A percentile compares a stretch with the other conserved stretches of the same genome.
These are phyloP conservation scores for Rhagonycha fulva DNA, from an alignment of 2,888 invertebrate species.

Conservation along the genomic window DNA sequence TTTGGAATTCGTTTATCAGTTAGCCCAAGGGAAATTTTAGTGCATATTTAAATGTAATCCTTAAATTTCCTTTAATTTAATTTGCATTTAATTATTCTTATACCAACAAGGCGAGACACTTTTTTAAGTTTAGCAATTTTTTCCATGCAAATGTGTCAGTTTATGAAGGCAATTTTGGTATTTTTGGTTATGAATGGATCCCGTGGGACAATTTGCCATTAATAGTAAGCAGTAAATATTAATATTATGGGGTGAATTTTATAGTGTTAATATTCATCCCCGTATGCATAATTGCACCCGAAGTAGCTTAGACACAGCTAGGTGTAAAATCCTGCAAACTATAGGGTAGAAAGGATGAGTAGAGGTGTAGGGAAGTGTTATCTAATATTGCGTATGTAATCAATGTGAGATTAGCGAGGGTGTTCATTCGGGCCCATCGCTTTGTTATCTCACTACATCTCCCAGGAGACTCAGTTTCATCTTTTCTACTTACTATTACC, in stretches of 20 bases:
- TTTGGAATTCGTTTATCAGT: constrained; percentile 44
- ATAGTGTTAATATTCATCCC: constrained; percentile 28
- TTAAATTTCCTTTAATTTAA: constrained; percentile 26
- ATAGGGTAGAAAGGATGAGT: constrained; percentile 23
- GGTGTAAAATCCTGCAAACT: constrained; percentile 34
- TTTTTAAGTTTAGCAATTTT: background rate
- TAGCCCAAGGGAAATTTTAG: constrained; percentile 32
- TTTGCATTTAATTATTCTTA: constrained; percentile 4
- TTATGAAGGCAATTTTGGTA: constrained; percentile 5
- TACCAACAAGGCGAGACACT: background rate
- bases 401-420: constrained; percentile 55
- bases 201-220: constrained; percentile 33
- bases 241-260: constrained; percentile 26
- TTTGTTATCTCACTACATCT: constrained; percentile 50
- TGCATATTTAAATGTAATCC: constrained; percentile 38
- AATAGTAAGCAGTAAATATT: constrained; percentile 18
- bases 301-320: constrained; percentile 30
- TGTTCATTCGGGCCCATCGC: constrained; percentile 49
- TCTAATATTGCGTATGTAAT: constrained; percentile 55
- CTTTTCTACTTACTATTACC: constrained; percentile 30
- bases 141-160: background rate
- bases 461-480: constrained; percentile 44
- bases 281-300: constrained; percentile 41
- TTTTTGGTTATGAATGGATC: constrained; percentile 25
- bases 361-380: constrained; percentile 47